These are phyloP conservation scores for Thamnophis elegans DNA, from an alignment of 2,797 vertebrate species.

Conservation along the genomic window DNA sequence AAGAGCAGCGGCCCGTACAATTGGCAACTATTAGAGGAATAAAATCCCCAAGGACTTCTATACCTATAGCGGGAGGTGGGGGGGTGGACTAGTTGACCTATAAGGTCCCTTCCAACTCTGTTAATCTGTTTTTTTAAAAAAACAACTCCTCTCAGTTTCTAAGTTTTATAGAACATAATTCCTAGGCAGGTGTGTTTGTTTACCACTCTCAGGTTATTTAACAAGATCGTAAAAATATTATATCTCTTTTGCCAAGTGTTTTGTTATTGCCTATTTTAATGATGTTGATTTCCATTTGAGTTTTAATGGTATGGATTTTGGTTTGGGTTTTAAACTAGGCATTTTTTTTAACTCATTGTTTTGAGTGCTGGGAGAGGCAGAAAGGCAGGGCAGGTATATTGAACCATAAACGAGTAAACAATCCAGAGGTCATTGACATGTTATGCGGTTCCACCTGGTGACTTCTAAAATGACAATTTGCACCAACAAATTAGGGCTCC, in stretches of 20 bases:
- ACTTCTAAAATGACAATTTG: neutral
- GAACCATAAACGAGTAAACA: neutral
- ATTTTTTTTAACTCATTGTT: neutral
- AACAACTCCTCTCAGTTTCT: neutral
- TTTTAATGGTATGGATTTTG: neutral
- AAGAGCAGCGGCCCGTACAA: no score
- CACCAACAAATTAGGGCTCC: neutral
- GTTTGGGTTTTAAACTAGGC: neutral
- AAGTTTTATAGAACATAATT: neutral
- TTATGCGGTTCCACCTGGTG: neutral
- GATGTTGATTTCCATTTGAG: neutral
- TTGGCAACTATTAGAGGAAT: no score
- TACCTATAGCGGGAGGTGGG: no score
- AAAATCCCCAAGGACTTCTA: no score
- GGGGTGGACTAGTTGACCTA: no score
- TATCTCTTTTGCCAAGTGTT: neutral
- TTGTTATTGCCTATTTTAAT: neutral
- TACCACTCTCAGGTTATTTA: neutral
- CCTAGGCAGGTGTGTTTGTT: neutral
- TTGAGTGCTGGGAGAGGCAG: neutral
- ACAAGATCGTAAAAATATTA: neutral
- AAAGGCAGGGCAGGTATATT: neutral
- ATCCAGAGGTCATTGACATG: neutral
- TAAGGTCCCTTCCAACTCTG: no score
- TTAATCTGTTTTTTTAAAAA: no score